Evolutionary conservation across 2,113 vertebrate species (phyloP).

Genomic region (Cochlearius cochlearius): DNA sequence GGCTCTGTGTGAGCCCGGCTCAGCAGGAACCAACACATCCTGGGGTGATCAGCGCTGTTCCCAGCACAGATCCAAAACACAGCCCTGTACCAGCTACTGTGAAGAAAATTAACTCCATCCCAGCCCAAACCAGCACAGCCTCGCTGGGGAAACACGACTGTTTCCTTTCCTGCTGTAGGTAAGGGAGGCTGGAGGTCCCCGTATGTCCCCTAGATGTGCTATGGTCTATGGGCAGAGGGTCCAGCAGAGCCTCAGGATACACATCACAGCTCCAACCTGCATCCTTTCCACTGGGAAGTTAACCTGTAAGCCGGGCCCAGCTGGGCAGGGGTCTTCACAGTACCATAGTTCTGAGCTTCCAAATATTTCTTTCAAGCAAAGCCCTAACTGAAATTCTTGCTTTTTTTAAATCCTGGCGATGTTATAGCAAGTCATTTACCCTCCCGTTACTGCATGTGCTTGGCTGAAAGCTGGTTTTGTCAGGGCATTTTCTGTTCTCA

Average conservation of each 20-base stretch:
- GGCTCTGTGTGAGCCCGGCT: too few relatives aligned
- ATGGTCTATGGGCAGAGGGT: not conserved
- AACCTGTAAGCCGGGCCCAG: not conserved
- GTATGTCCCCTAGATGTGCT: not conserved
- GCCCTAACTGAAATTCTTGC: not conserved
- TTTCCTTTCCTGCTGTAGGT: not conserved
- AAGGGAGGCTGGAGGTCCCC: not conserved
- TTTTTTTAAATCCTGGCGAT: not conserved
- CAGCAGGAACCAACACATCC: too few relatives aligned
- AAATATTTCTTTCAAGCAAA: not conserved
- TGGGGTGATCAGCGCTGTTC: too few relatives aligned
- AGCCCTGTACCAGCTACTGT: too few relatives aligned
- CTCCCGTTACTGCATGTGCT: not conserved
- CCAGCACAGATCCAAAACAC: too few relatives aligned
- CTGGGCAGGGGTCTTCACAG: not conserved
- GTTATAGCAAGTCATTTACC: not conserved
- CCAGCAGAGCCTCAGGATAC: not conserved
- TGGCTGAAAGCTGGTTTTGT: not conserved
- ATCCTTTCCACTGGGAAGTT: not conserved
- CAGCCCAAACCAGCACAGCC: too few relatives aligned
- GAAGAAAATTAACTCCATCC: too few relatives aligned
- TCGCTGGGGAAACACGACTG: not conserved
- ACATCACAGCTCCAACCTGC: not conserved
- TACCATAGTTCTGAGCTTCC: not conserved
- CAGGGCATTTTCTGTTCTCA: not conserved